Conservation (phyloP, 2,888 invertebrate species). For the Drosophila multiciliata region DNA sequence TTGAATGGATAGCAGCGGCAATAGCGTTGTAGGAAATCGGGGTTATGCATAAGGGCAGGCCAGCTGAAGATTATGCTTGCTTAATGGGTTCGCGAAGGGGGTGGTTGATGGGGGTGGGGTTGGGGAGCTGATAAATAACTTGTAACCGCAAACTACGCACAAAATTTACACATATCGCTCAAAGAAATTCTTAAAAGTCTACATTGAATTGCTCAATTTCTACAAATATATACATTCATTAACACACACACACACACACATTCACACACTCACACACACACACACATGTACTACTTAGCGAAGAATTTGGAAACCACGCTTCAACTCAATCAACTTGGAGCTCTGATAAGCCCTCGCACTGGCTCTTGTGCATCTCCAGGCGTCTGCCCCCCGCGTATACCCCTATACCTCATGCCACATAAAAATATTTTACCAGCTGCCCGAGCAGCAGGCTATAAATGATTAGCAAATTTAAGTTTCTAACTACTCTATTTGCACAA, state of each 20-base stretch:
- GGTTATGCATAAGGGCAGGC: conserved; percentile 68
- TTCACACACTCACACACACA: not conserved
- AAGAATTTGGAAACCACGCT: not conserved
- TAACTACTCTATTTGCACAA: not conserved
- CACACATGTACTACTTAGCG: not conserved
- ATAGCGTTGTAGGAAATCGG: conserved; percentile 54
- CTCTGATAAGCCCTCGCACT: not conserved
- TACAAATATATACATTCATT: not conserved
- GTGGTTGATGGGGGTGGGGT: no score
- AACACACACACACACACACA: not conserved
- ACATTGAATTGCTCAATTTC: conserved; percentile 29
- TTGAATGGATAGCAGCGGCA: conserved; percentile 55
- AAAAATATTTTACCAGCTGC: not conserved
- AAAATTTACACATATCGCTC: conserved; percentile 19
- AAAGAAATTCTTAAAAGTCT: conserved; percentile 16
- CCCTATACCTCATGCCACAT: not conserved
- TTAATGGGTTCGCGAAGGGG: not conserved
- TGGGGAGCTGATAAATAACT: conserved; percentile 19
- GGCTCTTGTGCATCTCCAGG: not conserved
- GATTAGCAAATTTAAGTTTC: not conserved
- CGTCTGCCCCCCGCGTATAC: no score
- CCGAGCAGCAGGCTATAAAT: not conserved
- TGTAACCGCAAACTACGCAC: conserved; percentile 40
- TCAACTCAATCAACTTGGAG: not conserved
- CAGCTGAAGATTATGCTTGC: conserved; percentile 23